These are phyloP conservation scores for Parazoanthus darwini DNA, from an alignment of 92 coral and sea anemone species.

Conservation along the genomic window DNA sequence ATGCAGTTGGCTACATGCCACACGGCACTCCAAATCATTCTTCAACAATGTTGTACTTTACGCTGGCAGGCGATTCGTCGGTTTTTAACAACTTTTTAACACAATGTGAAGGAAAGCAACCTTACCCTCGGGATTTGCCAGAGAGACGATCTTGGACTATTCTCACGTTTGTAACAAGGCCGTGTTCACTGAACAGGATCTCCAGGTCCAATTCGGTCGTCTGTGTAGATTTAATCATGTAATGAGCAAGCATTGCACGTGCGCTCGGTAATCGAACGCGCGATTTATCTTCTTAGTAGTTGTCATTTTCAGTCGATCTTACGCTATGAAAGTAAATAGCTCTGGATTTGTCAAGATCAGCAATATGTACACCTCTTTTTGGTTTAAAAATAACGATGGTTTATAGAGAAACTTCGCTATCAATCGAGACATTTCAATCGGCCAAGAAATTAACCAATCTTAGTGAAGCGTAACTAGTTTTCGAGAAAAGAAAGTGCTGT, in stretches of 20 bases:
- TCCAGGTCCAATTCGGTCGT: constrained; percentile 86
- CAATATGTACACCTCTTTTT: not conserved
- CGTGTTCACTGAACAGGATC: constrained; percentile 70
- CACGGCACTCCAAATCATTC: too few species aligned
- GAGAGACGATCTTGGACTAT: constrained; percentile 86
- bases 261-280: not conserved
- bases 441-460: not conserved
- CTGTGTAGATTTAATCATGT: constrained; percentile 30
- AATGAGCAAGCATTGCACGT: not conserved
- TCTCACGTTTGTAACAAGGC: constrained; percentile 81
- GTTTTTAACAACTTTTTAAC: not conserved
- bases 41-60: too few species aligned
- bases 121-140: constrained; percentile 89
- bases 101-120: not conserved
- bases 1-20: too few species aligned
- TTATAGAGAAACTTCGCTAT: too few species aligned
- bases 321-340: too few species aligned
- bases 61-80: not conserved
- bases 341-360: not conserved
- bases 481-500: not conserved
- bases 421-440: not conserved
- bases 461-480: not conserved
- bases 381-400: not conserved
- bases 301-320: too few species aligned
- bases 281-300: not conserved